A percentile compares a stretch with the other conserved stretches of the same genome.
These are phyloP conservation scores for Eristalis pertinax DNA, from an alignment of 2,888 invertebrate genomes.

Conservation along the genomic window DNA sequence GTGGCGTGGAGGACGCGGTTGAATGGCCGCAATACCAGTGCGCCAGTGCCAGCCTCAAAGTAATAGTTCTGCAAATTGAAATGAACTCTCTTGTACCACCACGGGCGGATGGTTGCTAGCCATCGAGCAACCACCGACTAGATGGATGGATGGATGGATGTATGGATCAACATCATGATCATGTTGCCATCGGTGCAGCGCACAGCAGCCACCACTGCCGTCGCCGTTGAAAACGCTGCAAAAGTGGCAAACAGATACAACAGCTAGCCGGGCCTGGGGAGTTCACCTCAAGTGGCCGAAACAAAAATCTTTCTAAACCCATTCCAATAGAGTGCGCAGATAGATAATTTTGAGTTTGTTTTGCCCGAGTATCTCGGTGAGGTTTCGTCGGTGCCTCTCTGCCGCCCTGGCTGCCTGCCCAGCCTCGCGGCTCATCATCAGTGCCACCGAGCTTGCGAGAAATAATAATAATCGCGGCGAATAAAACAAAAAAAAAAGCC, in stretches of 20 bases:
- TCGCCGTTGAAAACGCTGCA: too few relatives aligned
- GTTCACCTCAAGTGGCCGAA: constrained; percentile 50
- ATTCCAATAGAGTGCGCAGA: constrained; percentile 68
- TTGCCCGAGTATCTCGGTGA: constrained; percentile 20
- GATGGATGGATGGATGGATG: constrained; percentile 19
- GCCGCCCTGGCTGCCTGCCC: not conserved
- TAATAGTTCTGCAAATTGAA: constrained; percentile 72
- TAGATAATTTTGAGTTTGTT: constrained; percentile 59
- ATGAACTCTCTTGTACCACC: constrained; percentile 60
- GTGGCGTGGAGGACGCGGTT: constrained; percentile 34
- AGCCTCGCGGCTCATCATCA: not conserved
- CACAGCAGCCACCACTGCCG: constrained; percentile 29
- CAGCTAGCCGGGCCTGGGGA: not conserved
- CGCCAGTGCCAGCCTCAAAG: constrained; percentile 59
- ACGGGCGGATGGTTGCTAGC: constrained; percentile 43
- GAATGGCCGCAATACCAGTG: constrained; percentile 46
- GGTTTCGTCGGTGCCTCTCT: not conserved
- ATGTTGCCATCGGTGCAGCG: constrained; percentile 23
- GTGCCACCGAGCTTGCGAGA: constrained; percentile 28
- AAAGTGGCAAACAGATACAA: constrained; percentile 41
- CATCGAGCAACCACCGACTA: constrained; percentile 15
- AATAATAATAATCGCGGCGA: constrained; percentile 67
- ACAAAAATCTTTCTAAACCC: constrained; percentile 63
- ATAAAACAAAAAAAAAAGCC: constrained; percentile 50
- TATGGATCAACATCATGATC: constrained; percentile 56